Percentiles rank a stretch among this genome's conserved stretches.
Conservation (phyloP, 2,797 vertebrate genomes). For the Artibeus jamaicensis region DNA sequence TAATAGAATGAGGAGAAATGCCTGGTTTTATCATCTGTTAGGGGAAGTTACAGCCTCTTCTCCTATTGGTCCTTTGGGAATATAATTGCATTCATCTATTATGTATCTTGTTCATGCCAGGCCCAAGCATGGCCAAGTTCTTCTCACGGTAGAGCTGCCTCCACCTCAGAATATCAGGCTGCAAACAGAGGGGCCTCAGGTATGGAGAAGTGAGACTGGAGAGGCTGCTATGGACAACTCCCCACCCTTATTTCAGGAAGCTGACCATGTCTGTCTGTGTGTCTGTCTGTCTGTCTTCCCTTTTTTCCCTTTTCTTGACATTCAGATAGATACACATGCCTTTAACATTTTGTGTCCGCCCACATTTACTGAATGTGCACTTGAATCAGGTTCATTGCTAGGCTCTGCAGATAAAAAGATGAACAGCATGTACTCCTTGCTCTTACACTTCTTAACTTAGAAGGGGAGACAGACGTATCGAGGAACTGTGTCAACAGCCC, state of each 20-base stretch:
- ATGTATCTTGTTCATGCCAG: background rate
- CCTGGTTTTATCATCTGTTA: conserved; percentile 54
- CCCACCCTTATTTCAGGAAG: background rate
- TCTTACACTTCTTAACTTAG: background rate
- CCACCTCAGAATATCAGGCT: background rate
- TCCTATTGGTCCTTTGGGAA: background rate
- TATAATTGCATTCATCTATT: conserved; percentile 5
- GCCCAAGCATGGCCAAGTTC: background rate
- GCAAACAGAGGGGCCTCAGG: background rate
- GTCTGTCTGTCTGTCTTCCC: background rate
- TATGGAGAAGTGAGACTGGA: background rate
- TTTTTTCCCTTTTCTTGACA: background rate
- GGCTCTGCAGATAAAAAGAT: background rate
- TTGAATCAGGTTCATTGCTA: background rate
- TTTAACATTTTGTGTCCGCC: background rate
- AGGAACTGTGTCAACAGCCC: background rate
- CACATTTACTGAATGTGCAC: background rate
- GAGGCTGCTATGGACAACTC: background rate
- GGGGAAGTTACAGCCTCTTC: background rate
- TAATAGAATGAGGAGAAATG: conserved; percentile 47
- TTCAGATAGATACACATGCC: background rate
- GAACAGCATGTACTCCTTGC: background rate
- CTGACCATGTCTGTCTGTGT: background rate
- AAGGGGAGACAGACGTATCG: background rate
- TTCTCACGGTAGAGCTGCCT: background rate